A percentile compares a stretch with the other conserved stretches of the same genome.
These are phyloP conservation scores for Camarhynchus parvulus DNA, from an alignment of 2,113 vertebrate genomes.

Conservation along the genomic window DNA sequence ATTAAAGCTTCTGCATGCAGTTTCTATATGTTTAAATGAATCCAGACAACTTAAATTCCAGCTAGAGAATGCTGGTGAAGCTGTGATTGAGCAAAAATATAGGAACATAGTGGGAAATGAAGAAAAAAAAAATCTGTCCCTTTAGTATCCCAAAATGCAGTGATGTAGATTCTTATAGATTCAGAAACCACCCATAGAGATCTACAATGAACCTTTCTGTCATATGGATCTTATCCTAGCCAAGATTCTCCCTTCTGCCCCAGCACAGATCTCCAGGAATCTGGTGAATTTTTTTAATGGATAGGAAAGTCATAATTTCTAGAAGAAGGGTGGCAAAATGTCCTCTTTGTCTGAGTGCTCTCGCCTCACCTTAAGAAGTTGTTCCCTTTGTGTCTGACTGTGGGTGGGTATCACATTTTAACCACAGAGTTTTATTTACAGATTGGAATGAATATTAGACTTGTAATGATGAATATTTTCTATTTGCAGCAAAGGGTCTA, in stretches of 20 bases:
- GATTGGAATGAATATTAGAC: neutral
- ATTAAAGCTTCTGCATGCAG: neutral
- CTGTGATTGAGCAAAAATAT: neutral
- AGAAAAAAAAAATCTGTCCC: neutral
- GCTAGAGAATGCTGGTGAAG: neutral
- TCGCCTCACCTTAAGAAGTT: neutral
- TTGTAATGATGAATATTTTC: conserved; percentile 49
- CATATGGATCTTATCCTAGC: neutral
- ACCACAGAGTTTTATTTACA: neutral
- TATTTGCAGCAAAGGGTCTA: conserved; percentile 31
- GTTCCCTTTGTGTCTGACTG: neutral
- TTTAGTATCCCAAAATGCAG: neutral
- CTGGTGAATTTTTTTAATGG: neutral
- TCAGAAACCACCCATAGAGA: neutral
- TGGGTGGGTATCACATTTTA: neutral
- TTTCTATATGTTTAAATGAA: neutral
- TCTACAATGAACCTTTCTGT: neutral
- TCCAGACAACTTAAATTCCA: neutral
- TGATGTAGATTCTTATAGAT: neutral
- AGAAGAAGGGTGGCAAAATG: neutral
- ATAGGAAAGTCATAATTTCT: neutral
- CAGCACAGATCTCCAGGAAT: neutral
- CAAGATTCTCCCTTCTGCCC: neutral
- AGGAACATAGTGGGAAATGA: neutral
- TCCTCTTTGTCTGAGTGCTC: neutral